A percentile compares a stretch with the other conserved stretches of the same genome.
phyloP scores from a whole-genome alignment of 1,140 invertebrate genomes.

The Phortica variegata region DNA sequence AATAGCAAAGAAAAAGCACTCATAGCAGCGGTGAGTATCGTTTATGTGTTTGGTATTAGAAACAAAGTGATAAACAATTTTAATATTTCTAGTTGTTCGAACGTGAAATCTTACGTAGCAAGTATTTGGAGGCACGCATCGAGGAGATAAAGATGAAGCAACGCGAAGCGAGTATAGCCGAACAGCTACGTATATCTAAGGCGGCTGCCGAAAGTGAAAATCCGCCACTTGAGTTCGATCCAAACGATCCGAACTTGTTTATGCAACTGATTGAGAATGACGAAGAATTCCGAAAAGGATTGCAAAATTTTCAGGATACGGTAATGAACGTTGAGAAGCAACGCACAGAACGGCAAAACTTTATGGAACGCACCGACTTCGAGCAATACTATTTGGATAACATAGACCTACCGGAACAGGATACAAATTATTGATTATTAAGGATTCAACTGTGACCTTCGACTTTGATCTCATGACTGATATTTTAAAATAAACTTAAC shows the following conservation, averaged over 20 bases:
- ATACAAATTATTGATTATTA: no score
- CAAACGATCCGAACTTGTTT: constrained; percentile 44
- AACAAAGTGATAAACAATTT: no score
- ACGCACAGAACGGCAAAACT: constrained; percentile 23
- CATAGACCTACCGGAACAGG: constrained; percentile 14
- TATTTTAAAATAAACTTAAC: no score
- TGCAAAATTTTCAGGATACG: constrained; percentile 31
- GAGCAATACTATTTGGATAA: constrained; percentile 22
- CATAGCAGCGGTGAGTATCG: constrained; percentile 71
- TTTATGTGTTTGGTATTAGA: no score
- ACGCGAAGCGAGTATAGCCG: constrained; percentile 33
- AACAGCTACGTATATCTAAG: constrained; percentile 17
- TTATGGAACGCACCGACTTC: constrained; percentile 47
- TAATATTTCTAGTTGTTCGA: constrained; percentile 88
- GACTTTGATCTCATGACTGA: no score
- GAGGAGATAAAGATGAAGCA: constrained; percentile 69
- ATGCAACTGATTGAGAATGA: constrained; percentile 39
- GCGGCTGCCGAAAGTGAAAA: neutral
- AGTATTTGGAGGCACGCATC: constrained; percentile 81
- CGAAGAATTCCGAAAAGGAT: constrained; percentile 28
- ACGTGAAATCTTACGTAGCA: constrained; percentile 81
- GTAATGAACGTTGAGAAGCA: constrained; percentile 29
- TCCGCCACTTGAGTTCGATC: constrained; percentile 26
- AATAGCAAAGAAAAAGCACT: constrained; percentile 75
- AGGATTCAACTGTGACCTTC: no score